Evolutionary conservation across 2,113 vertebrate genomes (phyloP).

Genomic region (Leptosomus discolor): DNA sequence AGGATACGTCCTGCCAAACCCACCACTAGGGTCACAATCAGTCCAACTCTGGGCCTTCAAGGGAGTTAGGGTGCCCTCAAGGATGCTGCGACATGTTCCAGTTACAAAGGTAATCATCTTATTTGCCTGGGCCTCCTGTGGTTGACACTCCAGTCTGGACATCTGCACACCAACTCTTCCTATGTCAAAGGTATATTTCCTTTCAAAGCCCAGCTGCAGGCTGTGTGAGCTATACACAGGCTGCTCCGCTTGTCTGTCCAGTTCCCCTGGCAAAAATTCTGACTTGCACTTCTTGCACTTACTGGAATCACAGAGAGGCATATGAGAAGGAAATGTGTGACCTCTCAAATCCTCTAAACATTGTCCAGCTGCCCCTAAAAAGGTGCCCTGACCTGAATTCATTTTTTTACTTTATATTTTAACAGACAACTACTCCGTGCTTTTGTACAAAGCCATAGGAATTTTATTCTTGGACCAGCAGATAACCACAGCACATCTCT

Average conservation of each 20-base stretch:
- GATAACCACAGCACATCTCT: slow-evolving; percentile 73
- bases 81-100: background rate
- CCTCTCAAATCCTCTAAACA: background rate
- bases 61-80: background rate
- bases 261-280: background rate
- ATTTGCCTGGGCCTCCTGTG: background rate
- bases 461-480: slow-evolving; percentile 77
- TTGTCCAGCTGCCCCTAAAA: slow-evolving; percentile 27
- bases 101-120: background rate
- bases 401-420: slow-evolving; percentile 3
- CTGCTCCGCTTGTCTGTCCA: background rate
- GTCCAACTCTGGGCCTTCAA: fast-evolving
- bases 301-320: background rate
- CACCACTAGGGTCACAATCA: background rate
- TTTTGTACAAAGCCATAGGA: slow-evolving; percentile 70
- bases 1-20: background rate
- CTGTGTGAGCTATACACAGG: background rate
- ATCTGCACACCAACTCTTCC: background rate
- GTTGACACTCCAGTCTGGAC: background rate
- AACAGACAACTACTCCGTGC: slow-evolving; percentile 1
- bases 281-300: background rate
- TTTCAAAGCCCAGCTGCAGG: background rate
- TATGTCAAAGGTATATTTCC: background rate
- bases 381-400: slow-evolving; percentile 13
- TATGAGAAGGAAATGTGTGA: background rate